Base-by-base conservation (phyloP, 2,113 vertebrate species). In the Cettia cetti region DNA sequence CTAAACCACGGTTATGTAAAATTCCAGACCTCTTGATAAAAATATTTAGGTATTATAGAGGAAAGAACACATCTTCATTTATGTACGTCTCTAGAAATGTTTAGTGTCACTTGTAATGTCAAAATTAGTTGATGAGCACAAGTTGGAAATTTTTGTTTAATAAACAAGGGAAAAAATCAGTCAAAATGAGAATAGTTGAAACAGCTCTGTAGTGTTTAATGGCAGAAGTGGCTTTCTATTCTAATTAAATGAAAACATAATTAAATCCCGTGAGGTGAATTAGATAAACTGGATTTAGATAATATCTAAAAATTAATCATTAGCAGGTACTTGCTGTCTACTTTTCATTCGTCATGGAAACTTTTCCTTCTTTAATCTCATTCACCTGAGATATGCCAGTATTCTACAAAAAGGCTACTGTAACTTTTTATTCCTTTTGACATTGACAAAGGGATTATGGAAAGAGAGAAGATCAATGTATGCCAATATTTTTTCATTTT, bases 401-500 rank as follows among this genome's bases (percentile, higher is more conserved):
- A 70, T 68, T 26, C 23, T 85, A 50, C 13, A 19, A 72, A 91
- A 92, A 82, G 20, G 12, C 50, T 85, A 28, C 9, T 79, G 57
- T 69, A 94, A 82, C 37, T 91, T 94, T 89, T 90, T 82, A 47
- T 49, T 87, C 24, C 8, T 89, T 92, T 72, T 94, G 84, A 91
- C 81, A 85, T 69, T 92, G 89, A 89, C 78, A 89, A 82, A 89
- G 7, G 11, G 40, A 97, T 95, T 87, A 91, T 39, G 54, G 61
- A 85, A 84, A 85, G 53, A 80, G 61, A 68, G 11, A 86, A 92
- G 78, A 95, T 94, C 89, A 76, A 30, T 79, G 56, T 86, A 66
- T 78, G 86, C 27, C 81, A 82, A 85, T 80, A 87, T 84, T 77
- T 20, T 74, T 94, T 89, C 54, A 82, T 89, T 92, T 91, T 95